These are phyloP conservation scores for Orchesellides sinensis DNA, from an alignment of 2,888 invertebrate genomes.

Conservation along the genomic window DNA sequence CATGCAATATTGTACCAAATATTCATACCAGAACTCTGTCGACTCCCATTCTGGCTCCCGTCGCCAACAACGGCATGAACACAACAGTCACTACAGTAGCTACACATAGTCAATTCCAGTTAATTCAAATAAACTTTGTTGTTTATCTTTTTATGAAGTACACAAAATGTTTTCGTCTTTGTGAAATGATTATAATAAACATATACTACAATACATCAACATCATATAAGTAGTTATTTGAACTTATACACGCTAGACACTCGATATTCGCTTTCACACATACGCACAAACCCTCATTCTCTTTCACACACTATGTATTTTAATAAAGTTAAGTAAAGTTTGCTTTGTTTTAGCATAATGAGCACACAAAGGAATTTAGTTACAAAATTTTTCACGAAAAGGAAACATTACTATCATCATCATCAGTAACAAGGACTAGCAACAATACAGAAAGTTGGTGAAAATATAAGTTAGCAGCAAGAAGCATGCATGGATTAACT, in stretches of 20 bases:
- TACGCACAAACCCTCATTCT: background rate
- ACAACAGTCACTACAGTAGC: conserved; percentile 74
- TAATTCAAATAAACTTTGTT: conserved; percentile 23
- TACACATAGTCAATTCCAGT: conserved; percentile 65
- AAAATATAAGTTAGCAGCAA: background rate
- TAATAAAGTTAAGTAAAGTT: conserved; percentile 51
- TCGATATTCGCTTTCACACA: background rate
- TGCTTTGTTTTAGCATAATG: conserved; percentile 29
- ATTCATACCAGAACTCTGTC: conserved; percentile 69
- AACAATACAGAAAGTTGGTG: background rate
- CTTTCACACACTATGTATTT: conserved; percentile 14
- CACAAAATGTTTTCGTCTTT: background rate
- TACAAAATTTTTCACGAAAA: conserved; percentile 22
- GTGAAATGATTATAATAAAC: no score
- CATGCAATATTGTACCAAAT: no score
- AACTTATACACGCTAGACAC: no score
- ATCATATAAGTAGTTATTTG: background rate
- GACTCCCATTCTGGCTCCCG: conserved; percentile 71
- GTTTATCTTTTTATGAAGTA: conserved; percentile 15
- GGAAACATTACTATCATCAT: no score
- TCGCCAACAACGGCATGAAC: conserved; percentile 71
- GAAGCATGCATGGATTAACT: background rate
- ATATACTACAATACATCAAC: background rate
- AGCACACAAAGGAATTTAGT: conserved; percentile 43
- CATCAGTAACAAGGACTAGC: conserved; percentile 14